Percentiles rank a stretch among this genome's conserved stretches.
phyloP scores from a whole-genome alignment of 2,113 vertebrate species.

The Centropristis striata region DNA sequence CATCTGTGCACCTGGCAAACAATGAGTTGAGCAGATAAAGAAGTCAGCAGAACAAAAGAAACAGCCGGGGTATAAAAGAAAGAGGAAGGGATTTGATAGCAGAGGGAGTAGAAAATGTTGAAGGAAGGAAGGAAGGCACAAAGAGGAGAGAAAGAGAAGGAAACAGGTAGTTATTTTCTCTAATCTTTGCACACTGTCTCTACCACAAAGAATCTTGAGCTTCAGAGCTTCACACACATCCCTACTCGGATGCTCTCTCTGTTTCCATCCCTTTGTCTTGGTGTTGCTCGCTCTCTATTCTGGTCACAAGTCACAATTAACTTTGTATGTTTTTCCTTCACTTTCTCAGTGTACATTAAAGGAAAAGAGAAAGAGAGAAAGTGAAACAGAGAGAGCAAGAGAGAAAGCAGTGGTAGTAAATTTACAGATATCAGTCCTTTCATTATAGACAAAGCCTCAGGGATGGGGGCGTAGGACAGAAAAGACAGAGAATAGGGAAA shows the following conservation, averaged over 20 bases:
- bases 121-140: constrained; percentile 36
- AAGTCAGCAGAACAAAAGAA: constrained; percentile 49
- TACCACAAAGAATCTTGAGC: constrained; percentile 50
- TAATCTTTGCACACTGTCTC: constrained; percentile 53
- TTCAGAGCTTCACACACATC: constrained; percentile 48
- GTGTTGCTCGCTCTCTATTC: constrained; percentile 29
- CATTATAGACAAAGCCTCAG: constrained; percentile 82
- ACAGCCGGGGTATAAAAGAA: constrained; percentile 26
- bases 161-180: constrained; percentile 51
- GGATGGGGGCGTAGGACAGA: constrained; percentile 57
- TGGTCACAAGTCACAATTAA: constrained; percentile 73
- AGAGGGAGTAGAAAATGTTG: neutral
- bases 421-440: constrained; percentile 83
- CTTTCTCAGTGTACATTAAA: constrained; percentile 60
- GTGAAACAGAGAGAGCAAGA: constrained; percentile 43
- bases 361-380: constrained; percentile 34
- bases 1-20: constrained; percentile 52
- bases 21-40: constrained; percentile 52
- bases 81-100: constrained; percentile 30
- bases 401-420: constrained; percentile 67
- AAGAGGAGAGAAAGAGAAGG: constrained; percentile 38
- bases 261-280: constrained; percentile 19
- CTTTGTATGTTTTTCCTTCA: constrained; percentile 49
- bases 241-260: constrained; percentile 11
- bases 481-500: constrained; percentile 47